Conservation (phyloP, 2,797 vertebrate genomes). For the Oreonectes daqikongensis region DNA sequence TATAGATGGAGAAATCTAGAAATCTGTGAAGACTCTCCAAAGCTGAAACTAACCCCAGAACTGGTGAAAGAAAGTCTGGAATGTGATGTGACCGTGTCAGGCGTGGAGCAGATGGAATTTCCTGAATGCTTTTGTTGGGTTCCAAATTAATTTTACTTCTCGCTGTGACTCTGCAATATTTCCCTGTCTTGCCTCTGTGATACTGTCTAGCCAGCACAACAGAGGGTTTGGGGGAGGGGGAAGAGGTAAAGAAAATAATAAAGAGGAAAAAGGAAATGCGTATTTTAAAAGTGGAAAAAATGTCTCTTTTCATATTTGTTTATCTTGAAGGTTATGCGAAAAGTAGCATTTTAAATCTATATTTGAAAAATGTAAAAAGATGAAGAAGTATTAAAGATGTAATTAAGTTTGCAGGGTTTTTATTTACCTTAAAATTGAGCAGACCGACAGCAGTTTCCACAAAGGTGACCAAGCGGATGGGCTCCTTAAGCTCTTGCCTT, state of each 20-base stretch:
- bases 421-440: constrained; percentile 98
- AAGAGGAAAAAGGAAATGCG: constrained; percentile 66
- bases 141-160: constrained; percentile 78
- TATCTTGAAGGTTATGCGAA: not conserved
- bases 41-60: constrained; percentile 50
- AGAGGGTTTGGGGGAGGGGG: constrained; percentile 54
- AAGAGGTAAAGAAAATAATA: constrained; percentile 60
- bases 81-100: constrained; percentile 64
- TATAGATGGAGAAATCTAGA: constrained; percentile 34
- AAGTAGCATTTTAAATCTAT: not conserved
- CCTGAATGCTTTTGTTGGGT: constrained; percentile 72
- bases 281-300: constrained; percentile 57
- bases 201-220: constrained; percentile 69
- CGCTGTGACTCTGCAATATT: constrained; percentile 73
- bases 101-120: constrained; percentile 69
- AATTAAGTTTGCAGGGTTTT: constrained; percentile 57
- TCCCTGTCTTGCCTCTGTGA: constrained; percentile 70
- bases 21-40: constrained; percentile 57
- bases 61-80: constrained; percentile 56
- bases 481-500: constrained; percentile 87
- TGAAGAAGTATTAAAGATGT: not conserved
- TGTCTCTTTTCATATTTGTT: not conserved
- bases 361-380: not conserved
- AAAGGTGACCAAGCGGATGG: constrained; percentile 96
- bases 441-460: constrained; percentile 98